Base-by-base conservation (phyloP, 2,888 invertebrate genomes). In the Sericinus montela region DNA sequence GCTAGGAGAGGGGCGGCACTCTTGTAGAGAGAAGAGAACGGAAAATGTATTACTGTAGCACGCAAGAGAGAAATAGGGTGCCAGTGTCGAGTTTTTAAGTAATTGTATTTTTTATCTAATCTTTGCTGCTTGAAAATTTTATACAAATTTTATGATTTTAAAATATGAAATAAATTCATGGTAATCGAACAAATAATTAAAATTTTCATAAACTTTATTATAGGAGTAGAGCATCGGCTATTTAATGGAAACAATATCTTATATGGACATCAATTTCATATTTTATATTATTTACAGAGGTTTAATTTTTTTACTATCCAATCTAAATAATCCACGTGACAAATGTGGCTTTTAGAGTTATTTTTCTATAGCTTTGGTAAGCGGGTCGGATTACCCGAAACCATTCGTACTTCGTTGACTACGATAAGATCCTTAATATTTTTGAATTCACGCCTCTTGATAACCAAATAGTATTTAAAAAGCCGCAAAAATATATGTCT, bases 41-140 rank as follows among this genome's bases (percentile, higher is more conserved):
- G 70, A 76, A 75, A 80, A 82, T 80, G 77, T 78, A 85, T 85
- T 86, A 84, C 78, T 72, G 76, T 78, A 75, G 75, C 76, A 80
- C 74, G 82, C 75, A 78, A 80, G 85, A 86, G 82, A 80, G 86
- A 84, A 86, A 82, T 81, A 81, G 78, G 75, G 75, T 75, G 80
- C 78, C 77, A 76, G 75, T 80, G 79, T 82, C 77, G 78, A 72
- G 76, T 72, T 78, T 77, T 81, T 77, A 80, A 85, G 84, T 86
- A 85, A 86, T 85, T 87, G 81, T 81, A 72, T 85, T 81, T 72
- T 74, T 72, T 74, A 80, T 75, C 75, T 75, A 77, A 78, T 79
- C 69, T 74, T 77, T 75, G 65, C 67, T 67, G 65, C 69, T 75
- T 65, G 63, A 69, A 73, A 67, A 59, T 69, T 65, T 65, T 73